A percentile compares a stretch with the other conserved stretches of the same genome.
Evolutionary conservation across 2,113 vertebrate genomes (phyloP).

Genomic region (Pogonocichla stellata): DNA sequence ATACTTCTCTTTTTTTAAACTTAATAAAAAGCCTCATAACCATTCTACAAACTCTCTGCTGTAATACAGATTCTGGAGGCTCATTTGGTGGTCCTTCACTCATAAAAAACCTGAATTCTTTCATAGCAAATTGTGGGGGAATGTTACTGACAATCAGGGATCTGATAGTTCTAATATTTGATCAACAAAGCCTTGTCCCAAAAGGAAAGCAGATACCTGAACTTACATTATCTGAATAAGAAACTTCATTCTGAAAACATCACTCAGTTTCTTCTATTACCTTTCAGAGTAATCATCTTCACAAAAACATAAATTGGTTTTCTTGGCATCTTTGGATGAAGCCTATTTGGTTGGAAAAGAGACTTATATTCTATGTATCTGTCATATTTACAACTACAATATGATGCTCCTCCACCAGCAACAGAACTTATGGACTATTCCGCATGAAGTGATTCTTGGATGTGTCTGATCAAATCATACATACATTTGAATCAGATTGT

Average conservation of each 20-base stretch:
- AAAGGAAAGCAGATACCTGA: neutral
- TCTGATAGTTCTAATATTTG: neutral
- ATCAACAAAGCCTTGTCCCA: neutral
- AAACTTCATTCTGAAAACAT: neutral
- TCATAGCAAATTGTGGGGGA: neutral
- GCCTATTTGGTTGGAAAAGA: neutral
- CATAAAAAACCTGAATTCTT: neutral
- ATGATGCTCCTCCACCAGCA: neutral
- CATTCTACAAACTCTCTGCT: neutral
- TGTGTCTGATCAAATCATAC: neutral
- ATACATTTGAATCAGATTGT: neutral
- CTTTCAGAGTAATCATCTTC: neutral
- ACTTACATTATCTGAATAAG: neutral
- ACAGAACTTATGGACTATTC: neutral
- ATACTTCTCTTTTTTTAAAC: neutral
- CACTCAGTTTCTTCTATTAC: neutral
- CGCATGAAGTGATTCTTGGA: neutral
- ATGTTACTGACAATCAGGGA: neutral
- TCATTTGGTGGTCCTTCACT: neutral
- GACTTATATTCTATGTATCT: neutral
- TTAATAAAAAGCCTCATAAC: neutral
- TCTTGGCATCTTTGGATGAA: neutral
- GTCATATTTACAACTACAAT: neutral
- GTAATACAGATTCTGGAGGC: neutral
- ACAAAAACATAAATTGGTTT: fast-evolving